Base-by-base conservation (phyloP, 2,888 invertebrate species). In the Sympetrum striolatum region DNA sequence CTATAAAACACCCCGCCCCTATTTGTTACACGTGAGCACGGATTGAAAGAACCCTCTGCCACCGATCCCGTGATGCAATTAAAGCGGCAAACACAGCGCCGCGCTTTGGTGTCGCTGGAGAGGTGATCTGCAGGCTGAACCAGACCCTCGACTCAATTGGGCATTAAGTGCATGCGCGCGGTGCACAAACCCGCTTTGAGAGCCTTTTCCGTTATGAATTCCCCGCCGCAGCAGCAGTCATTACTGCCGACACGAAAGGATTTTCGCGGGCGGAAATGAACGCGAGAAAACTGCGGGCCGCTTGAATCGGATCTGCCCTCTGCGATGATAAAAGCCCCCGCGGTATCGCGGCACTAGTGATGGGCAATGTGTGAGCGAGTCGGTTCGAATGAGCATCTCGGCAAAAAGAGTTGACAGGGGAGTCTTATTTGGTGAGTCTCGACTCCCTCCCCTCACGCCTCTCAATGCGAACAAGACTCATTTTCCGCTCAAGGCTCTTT, bases 141-240 rank as follows among this genome's bases (percentile, higher is more conserved):
- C 58, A 82, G 82, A 58, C 58, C 53, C 82, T 82, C 86, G 86
- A 60, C 86, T 60, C 60, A 60, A 86, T 86, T 86, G 86, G 86
- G 37, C 86, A 64, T 86, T 86, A 60, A 86, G 37, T 37, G 86
- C 58, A 58, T 58, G 82, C 53, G 44, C 44, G 58, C 58, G 82
- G 82, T 31, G 35, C 86, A 39, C 86, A 60, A 86, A 86, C 86
- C 60, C 86, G 53, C 86, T 86, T 86, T 86, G 86, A 86, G 39
- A 86, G 60, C n/a, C 86, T 22, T 58, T 58, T 86, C 25, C 64
- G 86, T 64, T 64, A 86, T 86, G 86, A 86, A 60, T 86, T 31
- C 73, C 4, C 73, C 31, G 73, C 64, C 64, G n/a, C 64, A n/a
- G 64, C 64, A n/a, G 64, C 64, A 64, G 31, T 73, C 73, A 73